Evolutionary conservation across 2,113 vertebrate genomes (phyloP).

Genomic region (Prunella fulvescens): DNA sequence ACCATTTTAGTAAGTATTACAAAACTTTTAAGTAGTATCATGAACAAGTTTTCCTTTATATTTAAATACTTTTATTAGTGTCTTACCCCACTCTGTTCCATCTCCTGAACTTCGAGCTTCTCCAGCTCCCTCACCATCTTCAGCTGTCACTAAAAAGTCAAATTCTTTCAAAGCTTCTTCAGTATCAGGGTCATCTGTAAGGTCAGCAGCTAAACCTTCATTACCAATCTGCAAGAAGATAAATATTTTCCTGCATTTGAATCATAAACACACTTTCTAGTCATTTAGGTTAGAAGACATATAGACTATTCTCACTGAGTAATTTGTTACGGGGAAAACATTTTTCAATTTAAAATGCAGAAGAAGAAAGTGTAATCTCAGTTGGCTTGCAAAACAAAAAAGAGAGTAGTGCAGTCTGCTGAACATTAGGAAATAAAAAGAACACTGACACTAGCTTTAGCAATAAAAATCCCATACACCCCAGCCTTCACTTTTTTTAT

Average conservation of each 20-base stretch:
- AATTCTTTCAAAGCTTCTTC: conserved; percentile 99
- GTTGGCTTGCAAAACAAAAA: background rate
- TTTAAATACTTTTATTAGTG: background rate
- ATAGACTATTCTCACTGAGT: background rate
- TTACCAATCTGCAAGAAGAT: conserved; percentile 77
- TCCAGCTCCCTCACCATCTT: conserved; percentile 96
- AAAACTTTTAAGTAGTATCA: background rate
- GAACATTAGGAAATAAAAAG: background rate
- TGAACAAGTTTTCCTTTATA: background rate
- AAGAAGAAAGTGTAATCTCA: background rate
- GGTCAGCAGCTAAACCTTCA: conserved; percentile 89
- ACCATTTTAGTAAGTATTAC: background rate
- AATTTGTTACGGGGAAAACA: background rate
- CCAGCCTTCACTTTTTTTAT: background rate
- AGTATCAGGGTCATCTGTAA: conserved; percentile 89
- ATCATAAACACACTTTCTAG: background rate
- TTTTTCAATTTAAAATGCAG: background rate
- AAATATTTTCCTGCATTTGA: background rate
- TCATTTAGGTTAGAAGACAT: background rate
- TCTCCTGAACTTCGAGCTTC: conserved; percentile 98
- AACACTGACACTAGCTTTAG: background rate
- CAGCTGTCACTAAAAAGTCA: conserved; percentile 97
- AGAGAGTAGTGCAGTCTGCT: background rate
- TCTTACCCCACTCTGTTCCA: conserved; percentile 98
- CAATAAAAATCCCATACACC: background rate